Evolutionary conservation across 2,888 invertebrate species (phyloP).

Genomic region (Caenorhabditis afra): DNA sequence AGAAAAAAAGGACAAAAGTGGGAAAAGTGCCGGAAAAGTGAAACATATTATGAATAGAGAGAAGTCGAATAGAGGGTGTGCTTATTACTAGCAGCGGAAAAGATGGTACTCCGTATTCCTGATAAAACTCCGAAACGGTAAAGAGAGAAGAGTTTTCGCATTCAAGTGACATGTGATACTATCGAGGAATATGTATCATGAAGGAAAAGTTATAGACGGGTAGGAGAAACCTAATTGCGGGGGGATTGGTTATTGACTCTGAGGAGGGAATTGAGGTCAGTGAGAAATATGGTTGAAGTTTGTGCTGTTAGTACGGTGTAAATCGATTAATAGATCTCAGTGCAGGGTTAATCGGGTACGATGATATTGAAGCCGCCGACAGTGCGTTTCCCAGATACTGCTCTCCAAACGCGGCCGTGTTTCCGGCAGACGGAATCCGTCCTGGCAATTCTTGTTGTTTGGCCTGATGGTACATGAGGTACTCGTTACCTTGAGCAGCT

Average conservation of each 20-base stretch:
- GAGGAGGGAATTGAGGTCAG: not conserved
- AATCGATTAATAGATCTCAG: slow-evolving; percentile 69
- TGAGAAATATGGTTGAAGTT: slow-evolving; percentile 1
- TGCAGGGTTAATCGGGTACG: slow-evolving; percentile 64
- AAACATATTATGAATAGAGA: not conserved
- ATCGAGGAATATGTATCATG: slow-evolving; percentile 31
- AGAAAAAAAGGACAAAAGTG: not conserved
- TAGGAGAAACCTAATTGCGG: slow-evolving; percentile 3
- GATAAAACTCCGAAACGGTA: slow-evolving; percentile 46
- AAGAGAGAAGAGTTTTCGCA: slow-evolving; percentile 17
- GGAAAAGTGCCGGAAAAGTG: slow-evolving; percentile 8
- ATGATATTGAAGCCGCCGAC: slow-evolving; percentile 62
- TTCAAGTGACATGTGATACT: slow-evolving; percentile 48
- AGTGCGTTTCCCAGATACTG: slow-evolving; percentile 68
- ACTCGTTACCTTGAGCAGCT: slow-evolving; percentile 61
- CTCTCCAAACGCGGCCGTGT: slow-evolving; percentile 58
- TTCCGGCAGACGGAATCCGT: slow-evolving; percentile 59
- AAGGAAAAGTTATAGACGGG: not conserved
- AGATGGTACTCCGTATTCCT: slow-evolving; percentile 36
- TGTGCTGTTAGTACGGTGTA: slow-evolving; percentile 65
- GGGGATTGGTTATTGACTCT: not conserved
- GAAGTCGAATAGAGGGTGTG: not conserved
- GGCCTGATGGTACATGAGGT: slow-evolving; percentile 41
- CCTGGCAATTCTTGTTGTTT: slow-evolving; percentile 54
- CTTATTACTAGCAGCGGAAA: not conserved